Percentiles rank a stretch among this genome's conserved stretches.
Conservation (phyloP, 2,113 vertebrate species). For the Chaetodon auriga region DNA sequence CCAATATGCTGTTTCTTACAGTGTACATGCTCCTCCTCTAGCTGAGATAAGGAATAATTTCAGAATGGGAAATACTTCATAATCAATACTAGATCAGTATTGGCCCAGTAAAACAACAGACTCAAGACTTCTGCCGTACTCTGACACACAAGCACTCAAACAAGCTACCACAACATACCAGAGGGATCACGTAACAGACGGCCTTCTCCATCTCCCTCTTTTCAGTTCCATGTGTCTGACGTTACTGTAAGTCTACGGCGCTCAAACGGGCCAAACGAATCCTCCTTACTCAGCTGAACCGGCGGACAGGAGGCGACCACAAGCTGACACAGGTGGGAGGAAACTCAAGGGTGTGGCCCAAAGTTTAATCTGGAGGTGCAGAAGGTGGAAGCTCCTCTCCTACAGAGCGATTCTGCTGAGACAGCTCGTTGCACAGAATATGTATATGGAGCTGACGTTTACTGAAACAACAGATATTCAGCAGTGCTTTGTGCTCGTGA, state of each 20-base stretch:
- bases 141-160: constrained; percentile 44
- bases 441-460: not conserved
- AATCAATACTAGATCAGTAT: constrained; percentile 8
- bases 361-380: not conserved
- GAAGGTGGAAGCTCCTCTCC: not conserved
- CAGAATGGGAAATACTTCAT: constrained; percentile 2
- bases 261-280: constrained; percentile 45
- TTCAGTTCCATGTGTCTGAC: constrained; percentile 50
- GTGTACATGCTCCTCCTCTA: not conserved
- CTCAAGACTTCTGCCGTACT: constrained; percentile 22
- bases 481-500: too few species aligned
- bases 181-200: constrained; percentile 60
- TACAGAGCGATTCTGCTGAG: not conserved
- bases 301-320: constrained; percentile 45
- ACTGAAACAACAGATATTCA: not conserved
- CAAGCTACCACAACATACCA: constrained; percentile 69
- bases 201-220: constrained; percentile 44
- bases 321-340: constrained; percentile 56
- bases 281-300: constrained; percentile 61
- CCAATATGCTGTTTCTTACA: not conserved
- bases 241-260: constrained; percentile 6
- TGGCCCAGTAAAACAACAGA: constrained; percentile 26
- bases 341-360: constrained; percentile 11
- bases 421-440: not conserved
- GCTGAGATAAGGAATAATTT: not conserved